These are phyloP conservation scores for Podabrus alpinus DNA, from an alignment of 2,888 invertebrate genomes.

Conservation along the genomic window DNA sequence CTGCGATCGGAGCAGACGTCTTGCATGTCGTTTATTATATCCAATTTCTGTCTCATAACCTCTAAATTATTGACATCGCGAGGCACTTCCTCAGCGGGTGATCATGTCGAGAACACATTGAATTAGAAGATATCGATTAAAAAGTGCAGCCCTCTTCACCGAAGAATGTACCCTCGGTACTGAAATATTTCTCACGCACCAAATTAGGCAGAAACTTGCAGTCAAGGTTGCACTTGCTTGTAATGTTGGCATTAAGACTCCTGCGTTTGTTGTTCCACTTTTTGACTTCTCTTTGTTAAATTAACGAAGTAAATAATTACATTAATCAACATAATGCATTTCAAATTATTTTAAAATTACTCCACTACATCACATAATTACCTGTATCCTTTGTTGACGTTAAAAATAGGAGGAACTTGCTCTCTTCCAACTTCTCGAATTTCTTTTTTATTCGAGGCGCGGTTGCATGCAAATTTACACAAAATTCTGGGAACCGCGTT, in stretches of 20 bases:
- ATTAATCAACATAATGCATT: not conserved
- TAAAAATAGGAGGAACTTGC: not conserved
- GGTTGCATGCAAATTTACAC: slow-evolving; percentile 1
- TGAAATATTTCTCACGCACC: slow-evolving; percentile 50
- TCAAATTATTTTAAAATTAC: not conserved
- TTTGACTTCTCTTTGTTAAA: not conserved
- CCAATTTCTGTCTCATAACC: slow-evolving; percentile 3
- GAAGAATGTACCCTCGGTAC: slow-evolving; percentile 42
- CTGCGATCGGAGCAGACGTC: slow-evolving; percentile 18
- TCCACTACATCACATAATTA: not conserved
- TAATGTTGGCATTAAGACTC: not conserved
- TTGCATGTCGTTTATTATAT: slow-evolving; percentile 6
- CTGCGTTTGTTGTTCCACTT: not conserved
- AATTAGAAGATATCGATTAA: not conserved
- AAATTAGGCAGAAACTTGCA: slow-evolving; percentile 36
- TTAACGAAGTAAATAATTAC: not conserved
- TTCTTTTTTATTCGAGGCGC: not conserved
- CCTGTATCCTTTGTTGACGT: not conserved
- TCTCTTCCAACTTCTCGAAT: not conserved
- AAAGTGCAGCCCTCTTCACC: slow-evolving; percentile 1
- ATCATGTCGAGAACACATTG: not conserved
- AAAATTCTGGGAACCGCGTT: not conserved
- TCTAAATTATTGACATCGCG: not conserved
- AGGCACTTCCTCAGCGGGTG: not conserved
- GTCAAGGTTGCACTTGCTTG: slow-evolving; percentile 9